Conservation (phyloP, 2,888 invertebrate species). For the Zhuqinia jingwanae region DNA sequence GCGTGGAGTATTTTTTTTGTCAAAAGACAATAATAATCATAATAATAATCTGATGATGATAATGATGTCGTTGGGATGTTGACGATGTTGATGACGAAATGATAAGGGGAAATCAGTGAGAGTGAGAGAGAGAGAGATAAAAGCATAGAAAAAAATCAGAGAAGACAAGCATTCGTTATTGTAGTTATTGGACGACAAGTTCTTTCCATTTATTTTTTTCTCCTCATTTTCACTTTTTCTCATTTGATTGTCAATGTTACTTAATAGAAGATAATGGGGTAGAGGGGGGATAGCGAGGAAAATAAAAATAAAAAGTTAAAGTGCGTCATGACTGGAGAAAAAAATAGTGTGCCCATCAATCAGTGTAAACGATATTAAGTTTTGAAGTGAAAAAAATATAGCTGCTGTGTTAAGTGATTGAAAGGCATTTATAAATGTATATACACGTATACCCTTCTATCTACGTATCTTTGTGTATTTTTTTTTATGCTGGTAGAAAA, state of each 20-base stretch:
- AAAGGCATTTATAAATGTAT: conserved; percentile 39
- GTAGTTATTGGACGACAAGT: conserved; percentile 47
- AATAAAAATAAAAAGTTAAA: too few species aligned
- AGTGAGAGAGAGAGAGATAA: too few species aligned
- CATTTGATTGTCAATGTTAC: conserved; percentile 50
- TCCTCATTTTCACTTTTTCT: conserved; percentile 10
- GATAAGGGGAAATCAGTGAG: conserved; percentile 4
- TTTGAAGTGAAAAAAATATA: conserved; percentile 47
- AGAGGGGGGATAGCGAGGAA: not conserved
- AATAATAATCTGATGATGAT: too few species aligned
- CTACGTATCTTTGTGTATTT: too few species aligned
- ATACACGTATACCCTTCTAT: not conserved
- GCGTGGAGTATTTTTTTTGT: conserved; percentile 22
- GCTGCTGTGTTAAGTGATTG: conserved; percentile 49
- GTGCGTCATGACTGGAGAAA: not conserved
- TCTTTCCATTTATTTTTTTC: conserved; percentile 50
- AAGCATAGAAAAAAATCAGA: not conserved
- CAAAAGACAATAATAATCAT: conserved; percentile 18
- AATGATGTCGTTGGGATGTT: too few species aligned
- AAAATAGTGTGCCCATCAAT: conserved; percentile 57
- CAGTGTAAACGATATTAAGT: conserved; percentile 58
- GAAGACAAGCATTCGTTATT: conserved; percentile 43
- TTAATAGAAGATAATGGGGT: not conserved
- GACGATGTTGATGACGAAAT: conserved; percentile 32
- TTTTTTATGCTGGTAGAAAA: too few species aligned